A percentile compares a stretch with the other conserved stretches of the same genome.
phyloP scores from a whole-genome alignment of 2,113 vertebrate species.

The Piaya cayana region DNA sequence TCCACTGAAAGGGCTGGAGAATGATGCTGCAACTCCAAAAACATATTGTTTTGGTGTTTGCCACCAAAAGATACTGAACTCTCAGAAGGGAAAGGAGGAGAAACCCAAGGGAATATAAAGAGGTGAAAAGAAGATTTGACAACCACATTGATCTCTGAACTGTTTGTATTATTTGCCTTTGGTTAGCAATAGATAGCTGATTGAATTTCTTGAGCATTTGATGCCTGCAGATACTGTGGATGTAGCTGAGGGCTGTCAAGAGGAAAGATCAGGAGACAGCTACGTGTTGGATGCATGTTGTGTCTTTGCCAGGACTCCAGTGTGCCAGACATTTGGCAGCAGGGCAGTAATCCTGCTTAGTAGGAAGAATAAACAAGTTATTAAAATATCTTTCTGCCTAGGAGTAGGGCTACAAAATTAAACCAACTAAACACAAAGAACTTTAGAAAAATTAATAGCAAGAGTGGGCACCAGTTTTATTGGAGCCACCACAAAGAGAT shows the following conservation, averaged over 20 bases:
- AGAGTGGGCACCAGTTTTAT: not conserved
- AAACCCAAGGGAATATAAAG: not conserved
- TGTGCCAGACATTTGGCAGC: constrained; percentile 41
- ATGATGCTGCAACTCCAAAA: not conserved
- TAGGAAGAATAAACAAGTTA: constrained; percentile 78
- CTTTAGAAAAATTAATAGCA: constrained; percentile 13
- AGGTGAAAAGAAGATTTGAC: constrained; percentile 31
- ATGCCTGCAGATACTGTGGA: not conserved
- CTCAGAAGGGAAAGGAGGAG: not conserved
- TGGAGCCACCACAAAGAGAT: constrained; percentile 3
- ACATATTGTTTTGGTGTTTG: not conserved
- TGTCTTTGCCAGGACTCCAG: constrained; percentile 32
- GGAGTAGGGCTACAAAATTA: constrained; percentile 75
- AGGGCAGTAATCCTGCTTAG: constrained; percentile 76
- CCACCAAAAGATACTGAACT: not conserved
- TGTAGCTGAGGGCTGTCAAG: constrained; percentile 5
- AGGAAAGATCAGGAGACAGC: constrained; percentile 63
- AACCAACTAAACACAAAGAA: constrained; percentile 47
- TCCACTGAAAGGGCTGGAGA: not conserved
- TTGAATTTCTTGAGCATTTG: not conserved
- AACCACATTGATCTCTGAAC: not conserved
- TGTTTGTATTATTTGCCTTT: not conserved
- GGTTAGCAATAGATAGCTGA: constrained; percentile 10
- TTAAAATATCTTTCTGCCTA: constrained; percentile 81
- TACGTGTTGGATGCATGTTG: constrained; percentile 28